Percentiles rank a stretch among this genome's conserved stretches.
phyloP scores from a whole-genome alignment of 2,888 invertebrate genomes.

The Cataglyphis altisquamis region DNA sequence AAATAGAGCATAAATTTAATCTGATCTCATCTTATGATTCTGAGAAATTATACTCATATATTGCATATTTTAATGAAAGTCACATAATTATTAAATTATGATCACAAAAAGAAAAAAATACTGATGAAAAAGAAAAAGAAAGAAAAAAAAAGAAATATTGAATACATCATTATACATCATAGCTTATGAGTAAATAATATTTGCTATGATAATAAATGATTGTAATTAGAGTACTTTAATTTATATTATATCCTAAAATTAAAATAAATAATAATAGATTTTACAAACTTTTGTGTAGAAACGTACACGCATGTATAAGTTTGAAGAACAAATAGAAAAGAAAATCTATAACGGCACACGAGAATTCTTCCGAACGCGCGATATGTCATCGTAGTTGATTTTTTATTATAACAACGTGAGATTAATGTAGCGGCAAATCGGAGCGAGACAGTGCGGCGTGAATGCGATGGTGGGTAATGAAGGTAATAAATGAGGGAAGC shows the following conservation, averaged over 20 bases:
- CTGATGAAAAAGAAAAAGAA: too few relatives aligned
- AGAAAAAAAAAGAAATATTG: not conserved
- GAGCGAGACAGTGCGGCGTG: conserved; percentile 24
- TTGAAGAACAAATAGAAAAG: not conserved
- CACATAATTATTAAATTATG: conserved; percentile 23
- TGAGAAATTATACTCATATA: conserved; percentile 8
- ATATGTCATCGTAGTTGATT: conserved; percentile 5
- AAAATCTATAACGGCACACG: conserved; percentile 7
- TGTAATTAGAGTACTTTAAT: not conserved
- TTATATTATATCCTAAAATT: not conserved
- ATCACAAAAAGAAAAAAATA: not conserved
- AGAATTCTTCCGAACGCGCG: not conserved
- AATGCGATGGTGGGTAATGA: conserved; percentile 61
- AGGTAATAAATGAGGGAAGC: conserved; percentile 68
- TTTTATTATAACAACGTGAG: conserved; percentile 42
- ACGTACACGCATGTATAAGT: not conserved
- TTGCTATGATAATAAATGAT: not conserved
- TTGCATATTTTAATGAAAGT: not conserved
- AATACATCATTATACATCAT: not conserved
- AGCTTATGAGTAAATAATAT: not conserved
- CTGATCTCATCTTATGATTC: not conserved
- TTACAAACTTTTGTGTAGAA: too few relatives aligned
- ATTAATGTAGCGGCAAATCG: conserved; percentile 55
- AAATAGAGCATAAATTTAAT: conserved; percentile 27
- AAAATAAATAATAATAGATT: not conserved